Base-by-base conservation (phyloP, 2,888 invertebrate species). In the Phyto melanocephala region DNA sequence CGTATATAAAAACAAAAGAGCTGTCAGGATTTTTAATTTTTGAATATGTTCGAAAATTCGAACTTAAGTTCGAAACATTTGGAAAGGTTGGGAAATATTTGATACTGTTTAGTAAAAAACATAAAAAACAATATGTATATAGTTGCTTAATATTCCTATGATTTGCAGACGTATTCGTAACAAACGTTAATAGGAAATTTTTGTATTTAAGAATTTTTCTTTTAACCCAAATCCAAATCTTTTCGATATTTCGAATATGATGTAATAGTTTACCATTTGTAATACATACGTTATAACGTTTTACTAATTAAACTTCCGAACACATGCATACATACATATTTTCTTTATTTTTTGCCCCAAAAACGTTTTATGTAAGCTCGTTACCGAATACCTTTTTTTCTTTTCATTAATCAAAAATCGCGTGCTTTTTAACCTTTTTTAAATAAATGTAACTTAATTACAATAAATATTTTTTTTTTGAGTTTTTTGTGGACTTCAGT, bases 351-450 rank as follows among this genome's bases (percentile, higher is more conserved):
- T 5, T 1, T 47, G 20, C 10, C 47, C 47, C 47, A 20, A 47
- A 47, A 47, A 47, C 47, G 28, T 28, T 35, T 45, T 24, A 35
- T 11, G 7, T 70, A 62, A 22, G 17, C 70, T 20, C 52, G 20
- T 77, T 77, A 77, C 77, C 77, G 62, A 70, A 77, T 70, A 77
- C 50, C 20, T 42, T 47, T 47, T 60, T 28, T 22, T 52, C 4
- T 37, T 58, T 52, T 22, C 22, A 62, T 33, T 71, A 63, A 71
- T 56, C 35, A 47, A 52, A 74, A 42, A 74, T 80, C 67, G 79
- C 79, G 79, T 80, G 79, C 67, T 72, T 68, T 72, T 79, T 62
- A 74, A 52, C 67, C 60, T 74, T 74, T 68, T 70, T 63, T 13
- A 42, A 68, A 52, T 17, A 67, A 60, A 52, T 33, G 24, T 42